Evolutionary conservation across 2,797 vertebrate species (phyloP), one percentile per base, ranked within the genome.

Genomic region (Onychomys leucogaster): DNA sequence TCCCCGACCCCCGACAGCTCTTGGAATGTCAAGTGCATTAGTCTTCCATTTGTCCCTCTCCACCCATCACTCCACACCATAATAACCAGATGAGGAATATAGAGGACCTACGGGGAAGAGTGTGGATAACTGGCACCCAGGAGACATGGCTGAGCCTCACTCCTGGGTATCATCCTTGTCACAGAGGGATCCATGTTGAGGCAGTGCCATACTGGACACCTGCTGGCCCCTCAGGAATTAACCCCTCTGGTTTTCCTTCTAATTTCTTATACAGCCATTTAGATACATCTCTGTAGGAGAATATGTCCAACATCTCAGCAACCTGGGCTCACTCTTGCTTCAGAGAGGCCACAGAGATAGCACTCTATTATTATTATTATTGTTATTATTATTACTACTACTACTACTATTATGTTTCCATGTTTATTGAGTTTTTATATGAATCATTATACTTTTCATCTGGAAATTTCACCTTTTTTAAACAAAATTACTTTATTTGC

Each of bases 21-120:
- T 94, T 93, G 80, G 96, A 99, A 99, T 98, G 98, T 99, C 99
- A 99, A 96, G 94, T 92, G 97, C 91, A 91, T 98, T 97, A 97
- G 93, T 96, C 97, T 77, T 94, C 97, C 96, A 12, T 97, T 97
- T 95, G 86, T 96, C 95, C 96, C 94, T 5, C 87, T 43, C 89
- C 94, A 98, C 97, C 92, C 97, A 1, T 80, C 81, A 81, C 97
- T 96, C 88, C 65, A 19, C 96, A 91, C 77, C 11, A 82, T 0
- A 11, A 80, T 61, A 43, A 52, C 75, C 89, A 17, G 46, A 9
- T 67, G 65, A 29, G 80, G 8, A 0, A 55, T 41, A 34, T 37
- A 16, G 98, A 98, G 67, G 14, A 23, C 57, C 63, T 0, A 1
- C 13, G 27, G 2, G 77, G 69, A n/a, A 12, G 37, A 3, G 25